These are phyloP conservation scores for Chrysomela aeneicollis DNA, from an alignment of 2,888 invertebrate genomes.

Conservation along the genomic window DNA sequence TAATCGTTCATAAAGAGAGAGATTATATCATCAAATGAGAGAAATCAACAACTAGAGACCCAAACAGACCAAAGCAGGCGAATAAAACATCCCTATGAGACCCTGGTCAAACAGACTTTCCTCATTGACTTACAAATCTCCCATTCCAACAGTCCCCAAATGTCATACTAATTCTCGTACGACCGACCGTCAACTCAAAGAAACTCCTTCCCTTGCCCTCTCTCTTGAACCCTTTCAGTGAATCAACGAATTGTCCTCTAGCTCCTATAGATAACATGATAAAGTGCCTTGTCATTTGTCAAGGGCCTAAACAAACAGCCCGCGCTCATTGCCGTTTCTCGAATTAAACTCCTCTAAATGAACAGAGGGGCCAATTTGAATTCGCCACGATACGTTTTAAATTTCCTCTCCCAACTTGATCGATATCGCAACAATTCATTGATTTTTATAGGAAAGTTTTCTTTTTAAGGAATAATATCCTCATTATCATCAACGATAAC, in stretches of 20 bases:
- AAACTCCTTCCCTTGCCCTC: neutral
- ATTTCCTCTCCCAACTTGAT: neutral
- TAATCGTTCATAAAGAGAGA: too few relatives aligned
- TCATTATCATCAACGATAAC: too few relatives aligned
- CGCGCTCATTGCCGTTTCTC: neutral
- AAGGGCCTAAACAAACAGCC: constrained; percentile 11
- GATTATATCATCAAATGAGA: too few relatives aligned
- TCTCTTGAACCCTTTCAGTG: neutral
- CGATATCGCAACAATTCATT: too few relatives aligned
- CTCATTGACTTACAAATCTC: neutral
- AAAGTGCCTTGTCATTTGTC: constrained; percentile 8
- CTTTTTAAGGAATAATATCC: too few relatives aligned
- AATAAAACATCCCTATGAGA: neutral
- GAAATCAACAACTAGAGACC: too few relatives aligned
- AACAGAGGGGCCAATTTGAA: neutral
- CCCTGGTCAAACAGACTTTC: neutral
- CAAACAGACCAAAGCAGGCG: neutral
- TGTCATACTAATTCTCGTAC: neutral
- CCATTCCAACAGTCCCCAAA: neutral
- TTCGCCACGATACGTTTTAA: constrained; percentile 2
- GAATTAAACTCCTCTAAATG: constrained; percentile 5
- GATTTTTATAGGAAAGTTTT: too few relatives aligned
- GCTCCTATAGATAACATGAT: constrained; percentile 12
- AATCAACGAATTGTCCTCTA: neutral
- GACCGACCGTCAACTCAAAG: neutral